Evolutionary conservation across 2,113 vertebrate genomes (phyloP).

Genomic region (Galbula dea): DNA sequence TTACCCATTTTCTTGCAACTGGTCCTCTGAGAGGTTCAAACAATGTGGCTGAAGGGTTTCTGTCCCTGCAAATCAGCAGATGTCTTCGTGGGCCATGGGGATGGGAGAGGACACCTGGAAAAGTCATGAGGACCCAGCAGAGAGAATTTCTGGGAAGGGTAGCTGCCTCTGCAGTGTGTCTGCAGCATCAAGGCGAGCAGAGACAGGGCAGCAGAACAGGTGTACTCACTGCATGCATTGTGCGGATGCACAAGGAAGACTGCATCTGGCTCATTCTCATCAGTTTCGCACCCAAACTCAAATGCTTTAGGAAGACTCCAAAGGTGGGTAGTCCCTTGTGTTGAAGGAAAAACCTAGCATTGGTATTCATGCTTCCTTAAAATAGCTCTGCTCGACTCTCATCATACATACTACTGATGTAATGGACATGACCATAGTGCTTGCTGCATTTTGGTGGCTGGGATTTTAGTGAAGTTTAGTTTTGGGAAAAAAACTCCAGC

Average conservation of each 20-base stretch:
- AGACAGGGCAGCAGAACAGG: rapidly evolving
- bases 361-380: not conserved
- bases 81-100: rapidly evolving
- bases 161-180: not conserved
- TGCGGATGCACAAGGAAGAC: not conserved
- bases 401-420: rapidly evolving
- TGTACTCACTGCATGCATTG: not conserved
- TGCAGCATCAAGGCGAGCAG: not conserved
- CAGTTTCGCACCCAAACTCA: not conserved
- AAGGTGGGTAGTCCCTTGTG: not conserved
- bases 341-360: not conserved
- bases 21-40: not conserved
- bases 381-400: not conserved
- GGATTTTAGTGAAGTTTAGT: not conserved
- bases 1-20: not conserved
- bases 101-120: not conserved
- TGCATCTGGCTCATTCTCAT: not conserved
- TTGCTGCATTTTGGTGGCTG: not conserved
- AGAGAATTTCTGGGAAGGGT: not conserved
- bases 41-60: not conserved
- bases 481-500: not conserved
- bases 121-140: not conserved
- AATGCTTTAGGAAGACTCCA: not conserved
- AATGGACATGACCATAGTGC: not conserved
- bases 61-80: not conserved